Base-by-base conservation (phyloP, 2,113 vertebrate genomes). In the Lota lota region DNA sequence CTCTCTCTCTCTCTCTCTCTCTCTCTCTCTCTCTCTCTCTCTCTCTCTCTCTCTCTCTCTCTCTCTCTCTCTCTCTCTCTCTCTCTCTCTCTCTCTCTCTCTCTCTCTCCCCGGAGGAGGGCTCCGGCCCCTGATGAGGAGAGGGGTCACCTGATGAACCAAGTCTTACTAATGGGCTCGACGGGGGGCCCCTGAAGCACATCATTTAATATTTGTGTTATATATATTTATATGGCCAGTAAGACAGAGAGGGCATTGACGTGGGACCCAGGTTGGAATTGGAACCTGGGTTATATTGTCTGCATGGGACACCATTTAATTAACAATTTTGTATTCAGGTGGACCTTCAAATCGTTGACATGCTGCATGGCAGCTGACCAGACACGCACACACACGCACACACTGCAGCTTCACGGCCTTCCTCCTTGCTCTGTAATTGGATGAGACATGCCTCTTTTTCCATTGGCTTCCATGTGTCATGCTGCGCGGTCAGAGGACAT, bases 401-500 rank as follows among this genome's bases (percentile, higher is more conserved):
- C 28, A 19, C 54, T 2, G 4, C 78, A 59, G 56, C 14, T 11
- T 58, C 75, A 70, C 75, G 66, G 71, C 40, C 28, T 28, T 28
- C 50, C 40, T 61, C 40, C 22, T 51, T 58, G 17, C 53, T 5
- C 73, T 66, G 28, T 82, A 82, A 83, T 79, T 79, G 64, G 60
- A 72, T 62, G 17, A 20, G 72, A 70, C 77, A 69, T 72, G 72
- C 70, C 56, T 72, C 59, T 74, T 81, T 81, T 22, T 73, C 69
- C 33, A 57, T 69, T 57, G 71, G 64, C 80, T 79, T 24, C 60
- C 73, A 83, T 63, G 22, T 74, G 70, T 66, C 50, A 65, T 64
- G 70, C 28, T n/a, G 53, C 53, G 47, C 40, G 64, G 68, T 80
- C 73, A 62, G 61, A 64, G 65, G 67, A 69, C 51, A n/a, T 69